Conservation (phyloP, 37 sponge, comb jelly and placozoan species). For the Diacarnus erythraeanus region DNA sequence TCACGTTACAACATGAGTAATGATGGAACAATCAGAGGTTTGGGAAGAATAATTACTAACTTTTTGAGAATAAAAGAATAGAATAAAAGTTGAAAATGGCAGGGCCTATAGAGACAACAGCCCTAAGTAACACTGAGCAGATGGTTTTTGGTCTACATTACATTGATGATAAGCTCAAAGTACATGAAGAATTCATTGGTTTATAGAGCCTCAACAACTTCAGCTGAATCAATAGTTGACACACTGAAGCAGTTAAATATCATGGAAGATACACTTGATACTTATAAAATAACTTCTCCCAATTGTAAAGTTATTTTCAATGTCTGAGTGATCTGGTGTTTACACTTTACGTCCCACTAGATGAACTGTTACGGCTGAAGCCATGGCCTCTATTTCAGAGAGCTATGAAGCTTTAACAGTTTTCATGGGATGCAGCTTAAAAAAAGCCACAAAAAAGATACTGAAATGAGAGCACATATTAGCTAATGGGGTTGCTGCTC, state of each 20-base stretch:
- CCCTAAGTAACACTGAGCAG: constrained; percentile 43
- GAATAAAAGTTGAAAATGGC: too few relatives aligned
- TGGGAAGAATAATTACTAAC: too few relatives aligned
- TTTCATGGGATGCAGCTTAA: constrained; percentile 27
- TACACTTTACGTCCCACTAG: constrained; percentile 44
- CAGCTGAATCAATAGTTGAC: constrained; percentile 36
- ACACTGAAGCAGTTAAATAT: constrained; percentile 29
- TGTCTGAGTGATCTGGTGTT: constrained; percentile 33
- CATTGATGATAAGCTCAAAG: constrained; percentile 42
- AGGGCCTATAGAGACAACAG: too few relatives aligned
- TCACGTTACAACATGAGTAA: too few relatives aligned
- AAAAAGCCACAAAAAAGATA: constrained; percentile 41
- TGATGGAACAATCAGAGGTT: too few relatives aligned
- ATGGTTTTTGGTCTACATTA: constrained; percentile 42
- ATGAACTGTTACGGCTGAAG: constrained; percentile 53
- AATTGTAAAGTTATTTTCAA: constrained; percentile 52
- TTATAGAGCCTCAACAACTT: constrained; percentile 26
- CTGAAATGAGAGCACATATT: constrained; percentile 52
- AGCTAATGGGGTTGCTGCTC: constrained; percentile 47
- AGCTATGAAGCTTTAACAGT: constrained; percentile 41
- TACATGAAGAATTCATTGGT: constrained; percentile 49
- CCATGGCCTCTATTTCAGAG: constrained; percentile 48
- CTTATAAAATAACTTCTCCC: constrained; percentile 56
- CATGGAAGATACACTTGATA: constrained; percentile 48
- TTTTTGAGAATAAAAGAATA: too few relatives aligned